These are phyloP conservation scores for Anguilla japonica DNA, from an alignment of 2,113 vertebrate genomes.

Conservation along the genomic window DNA sequence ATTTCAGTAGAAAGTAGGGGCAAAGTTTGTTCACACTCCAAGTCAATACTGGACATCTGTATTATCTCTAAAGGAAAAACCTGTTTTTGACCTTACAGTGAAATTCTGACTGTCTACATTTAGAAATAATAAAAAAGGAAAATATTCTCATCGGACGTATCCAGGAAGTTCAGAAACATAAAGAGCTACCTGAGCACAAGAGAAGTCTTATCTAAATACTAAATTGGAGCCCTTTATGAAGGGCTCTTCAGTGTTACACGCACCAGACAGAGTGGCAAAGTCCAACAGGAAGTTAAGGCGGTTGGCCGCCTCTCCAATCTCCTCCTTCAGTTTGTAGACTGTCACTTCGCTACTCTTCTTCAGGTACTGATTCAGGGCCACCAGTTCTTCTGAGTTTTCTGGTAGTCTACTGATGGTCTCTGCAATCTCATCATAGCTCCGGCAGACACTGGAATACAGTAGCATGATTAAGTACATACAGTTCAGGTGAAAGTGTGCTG, in stretches of 20 bases:
- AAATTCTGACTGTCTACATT: background rate
- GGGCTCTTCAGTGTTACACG: conserved; percentile 30
- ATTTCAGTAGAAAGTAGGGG: background rate
- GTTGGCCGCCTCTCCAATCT: conserved; percentile 67
- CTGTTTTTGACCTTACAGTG: background rate
- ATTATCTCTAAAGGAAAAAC: too few relatives aligned
- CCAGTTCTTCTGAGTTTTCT: conserved; percentile 75
- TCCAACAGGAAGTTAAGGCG: conserved; percentile 81
- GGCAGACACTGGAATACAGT: conserved; percentile 74
- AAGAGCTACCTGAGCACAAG: too few relatives aligned
- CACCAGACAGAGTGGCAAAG: conserved; percentile 78
- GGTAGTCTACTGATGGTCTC: conserved; percentile 72
- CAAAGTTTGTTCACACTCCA: background rate
- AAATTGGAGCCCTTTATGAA: background rate
- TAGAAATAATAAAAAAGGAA: too few relatives aligned
- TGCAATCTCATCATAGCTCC: conserved; percentile 74
- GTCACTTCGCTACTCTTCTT: conserved; percentile 78
- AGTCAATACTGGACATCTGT: background rate
- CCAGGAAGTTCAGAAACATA: too few relatives aligned
- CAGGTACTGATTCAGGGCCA: conserved; percentile 71
- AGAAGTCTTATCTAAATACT: background rate
- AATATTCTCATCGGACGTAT: too few relatives aligned
- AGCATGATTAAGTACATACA: background rate
- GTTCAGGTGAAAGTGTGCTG: background rate
- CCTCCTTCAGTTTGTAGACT: conserved; percentile 67